phyloP scores from a whole-genome alignment of 2,888 invertebrate species.

The Ornithoptera alexandrae region DNA sequence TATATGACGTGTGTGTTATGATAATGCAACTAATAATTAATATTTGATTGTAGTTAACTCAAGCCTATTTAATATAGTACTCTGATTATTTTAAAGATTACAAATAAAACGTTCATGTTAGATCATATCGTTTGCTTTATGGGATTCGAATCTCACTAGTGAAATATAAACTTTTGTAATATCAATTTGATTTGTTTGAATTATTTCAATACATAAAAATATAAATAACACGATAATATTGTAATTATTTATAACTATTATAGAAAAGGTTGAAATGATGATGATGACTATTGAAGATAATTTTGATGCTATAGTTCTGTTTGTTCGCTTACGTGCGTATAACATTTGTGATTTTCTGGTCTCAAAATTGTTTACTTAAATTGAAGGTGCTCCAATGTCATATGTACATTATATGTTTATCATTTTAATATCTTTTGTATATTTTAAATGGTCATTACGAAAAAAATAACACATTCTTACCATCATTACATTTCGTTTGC shows the following conservation, averaged over 20 bases:
- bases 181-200: background rate
- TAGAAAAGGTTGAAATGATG: background rate
- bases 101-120: no score
- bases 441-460: conserved; percentile 21
- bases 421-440: conserved; percentile 7
- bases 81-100: background rate
- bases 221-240: background rate
- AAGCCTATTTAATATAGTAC: background rate
- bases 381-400: conserved; percentile 16
- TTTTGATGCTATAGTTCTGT: background rate
- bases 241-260: background rate
- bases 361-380: conserved; percentile 27
- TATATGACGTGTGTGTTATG: background rate
- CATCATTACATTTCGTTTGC: conserved; percentile 29
- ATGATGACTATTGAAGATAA: background rate
- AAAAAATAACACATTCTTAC: conserved; percentile 19
- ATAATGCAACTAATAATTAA: background rate
- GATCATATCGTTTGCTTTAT: background rate
- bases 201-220: background rate
- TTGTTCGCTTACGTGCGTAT: conserved; percentile 11
- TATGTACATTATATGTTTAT: conserved; percentile 11
- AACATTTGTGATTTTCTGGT: conserved; percentile 23
- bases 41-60: background rate
- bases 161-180: background rate
- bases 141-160: background rate